A percentile compares a stretch with the other conserved stretches of the same genome.
Conservation (phyloP, 2,888 invertebrate genomes). For the Diaperis boleti region DNA sequence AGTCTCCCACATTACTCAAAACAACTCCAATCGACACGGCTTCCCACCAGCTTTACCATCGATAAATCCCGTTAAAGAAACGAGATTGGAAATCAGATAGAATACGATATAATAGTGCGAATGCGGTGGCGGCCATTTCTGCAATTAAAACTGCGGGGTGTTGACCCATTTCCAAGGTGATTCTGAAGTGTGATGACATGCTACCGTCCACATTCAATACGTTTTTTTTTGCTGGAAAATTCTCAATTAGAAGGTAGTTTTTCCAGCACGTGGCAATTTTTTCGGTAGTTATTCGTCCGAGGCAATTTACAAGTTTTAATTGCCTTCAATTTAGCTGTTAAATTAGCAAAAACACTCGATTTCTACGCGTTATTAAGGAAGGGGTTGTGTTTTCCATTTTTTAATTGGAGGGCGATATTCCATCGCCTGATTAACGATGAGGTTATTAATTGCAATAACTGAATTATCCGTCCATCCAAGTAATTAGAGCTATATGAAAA, state of each 20-base stretch:
- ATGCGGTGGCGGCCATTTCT: slow-evolving; percentile 35
- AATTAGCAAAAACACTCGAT: neutral
- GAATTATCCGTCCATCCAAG: too few species aligned
- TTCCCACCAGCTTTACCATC: too few species aligned
- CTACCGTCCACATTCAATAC: neutral
- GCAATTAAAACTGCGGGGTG: slow-evolving; percentile 52
- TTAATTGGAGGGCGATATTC: neutral
- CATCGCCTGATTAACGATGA: neutral
- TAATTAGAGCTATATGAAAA: too few species aligned
- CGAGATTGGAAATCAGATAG: slow-evolving; percentile 21
- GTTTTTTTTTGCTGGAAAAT: slow-evolving; percentile 5
- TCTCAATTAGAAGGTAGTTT: neutral
- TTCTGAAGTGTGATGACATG: slow-evolving; percentile 33
- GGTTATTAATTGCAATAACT: neutral
- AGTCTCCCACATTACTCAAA: too few species aligned
- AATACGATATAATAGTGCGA: slow-evolving; percentile 20
- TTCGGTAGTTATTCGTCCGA: slow-evolving; percentile 1
- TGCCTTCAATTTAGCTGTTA: slow-evolving; percentile 7
- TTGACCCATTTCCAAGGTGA: slow-evolving; percentile 52
- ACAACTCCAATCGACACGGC: too few species aligned
- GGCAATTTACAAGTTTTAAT: slow-evolving; percentile 9
- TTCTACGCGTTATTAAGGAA: neutral
- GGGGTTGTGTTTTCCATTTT: neutral
- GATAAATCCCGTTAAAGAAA: slow-evolving; percentile 16
- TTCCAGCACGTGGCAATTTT: neutral